Conservation (phyloP, 2,888 invertebrate species). For the Sipunculus nudus region DNA sequence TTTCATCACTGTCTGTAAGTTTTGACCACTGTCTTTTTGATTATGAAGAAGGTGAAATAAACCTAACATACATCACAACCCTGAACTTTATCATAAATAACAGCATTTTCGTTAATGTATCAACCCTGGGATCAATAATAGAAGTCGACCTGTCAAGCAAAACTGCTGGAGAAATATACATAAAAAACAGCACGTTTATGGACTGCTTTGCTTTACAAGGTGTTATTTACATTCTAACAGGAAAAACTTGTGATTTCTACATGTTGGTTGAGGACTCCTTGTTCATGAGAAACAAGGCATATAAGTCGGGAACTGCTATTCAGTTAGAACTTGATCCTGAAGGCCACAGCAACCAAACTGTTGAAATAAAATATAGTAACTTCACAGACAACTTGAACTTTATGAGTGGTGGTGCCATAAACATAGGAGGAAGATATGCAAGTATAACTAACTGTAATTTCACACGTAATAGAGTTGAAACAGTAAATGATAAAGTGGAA, state of each 20-base stretch:
- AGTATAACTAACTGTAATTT: background rate
- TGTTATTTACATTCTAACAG: background rate
- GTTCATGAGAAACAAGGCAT: conserved; percentile 1
- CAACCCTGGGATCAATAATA: no score
- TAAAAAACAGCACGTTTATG: background rate
- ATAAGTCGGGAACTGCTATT: conserved; percentile 6
- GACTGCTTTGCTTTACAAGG: background rate
- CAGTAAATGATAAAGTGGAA: background rate
- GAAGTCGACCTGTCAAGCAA: no score
- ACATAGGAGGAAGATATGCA: conserved; percentile 4
- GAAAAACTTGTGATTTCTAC: background rate
- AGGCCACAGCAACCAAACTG: background rate
- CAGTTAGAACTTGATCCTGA: background rate
- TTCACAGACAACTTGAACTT: conserved; percentile 10
- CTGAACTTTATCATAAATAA: no score
- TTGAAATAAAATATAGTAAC: background rate
- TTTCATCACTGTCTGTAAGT: no score
- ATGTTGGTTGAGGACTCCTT: background rate
- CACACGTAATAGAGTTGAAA: conserved; percentile 2
- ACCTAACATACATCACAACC: no score
- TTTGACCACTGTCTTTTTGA: no score
- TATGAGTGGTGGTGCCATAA: conserved; percentile 17
- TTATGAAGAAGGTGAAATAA: no score
- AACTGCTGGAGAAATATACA: background rate
- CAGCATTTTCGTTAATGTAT: no score